Evolutionary conservation across 2,888 invertebrate species (phyloP), one percentile per base, ranked within the genome.

Genomic region (Elysia crispata): DNA sequence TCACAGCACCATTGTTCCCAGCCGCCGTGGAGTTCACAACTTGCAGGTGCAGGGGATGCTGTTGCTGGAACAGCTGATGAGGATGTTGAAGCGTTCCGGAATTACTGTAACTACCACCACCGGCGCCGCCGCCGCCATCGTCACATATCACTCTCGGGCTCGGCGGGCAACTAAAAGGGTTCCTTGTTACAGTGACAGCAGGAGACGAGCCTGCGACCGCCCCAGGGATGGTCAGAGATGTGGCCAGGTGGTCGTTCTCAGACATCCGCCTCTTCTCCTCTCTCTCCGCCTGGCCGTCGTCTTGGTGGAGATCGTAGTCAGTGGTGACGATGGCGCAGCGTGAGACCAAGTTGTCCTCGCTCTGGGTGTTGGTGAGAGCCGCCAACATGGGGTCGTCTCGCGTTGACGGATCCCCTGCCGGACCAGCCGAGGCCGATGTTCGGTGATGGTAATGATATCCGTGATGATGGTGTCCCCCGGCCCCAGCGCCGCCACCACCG

Each of bases 281-380:
- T 57, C 76, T 78, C 3, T 41, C 41, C 41, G 41, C 3, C 3
- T 41, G 41, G 3, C 5, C 41, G 41, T 41, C 41, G 41, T 41
- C 41, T 3, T 41, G 41, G 41, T 41, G 3, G 41, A 6, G 11
- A 18, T 81, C 83, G 54, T 79, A 82, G 72, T 78, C 83, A 18
- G 85, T 86, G 30, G 85, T 77, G 50, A 86, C 80, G 25, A 76
- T 66, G 30, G 67, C 80, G 69, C 81, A 83, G 31, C 77, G 79
- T 60, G 74, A 76, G 30, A 80, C 8, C 18, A 80, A 73, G 76
- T 85, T 84, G 66, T 85, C 84, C 78, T 85, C 86, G 80, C 85
- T 85, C 79, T 82, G 84, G 31, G 83, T 81, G 69, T 75, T 80
- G 77, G 64, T 82, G 54, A 76, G 64, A 67, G 70, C 64, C 33